A percentile compares a stretch with the other conserved stretches of the same genome.
phyloP scores from a whole-genome alignment of 2,797 vertebrate genomes.

The Sebastes melanostomus region DNA sequence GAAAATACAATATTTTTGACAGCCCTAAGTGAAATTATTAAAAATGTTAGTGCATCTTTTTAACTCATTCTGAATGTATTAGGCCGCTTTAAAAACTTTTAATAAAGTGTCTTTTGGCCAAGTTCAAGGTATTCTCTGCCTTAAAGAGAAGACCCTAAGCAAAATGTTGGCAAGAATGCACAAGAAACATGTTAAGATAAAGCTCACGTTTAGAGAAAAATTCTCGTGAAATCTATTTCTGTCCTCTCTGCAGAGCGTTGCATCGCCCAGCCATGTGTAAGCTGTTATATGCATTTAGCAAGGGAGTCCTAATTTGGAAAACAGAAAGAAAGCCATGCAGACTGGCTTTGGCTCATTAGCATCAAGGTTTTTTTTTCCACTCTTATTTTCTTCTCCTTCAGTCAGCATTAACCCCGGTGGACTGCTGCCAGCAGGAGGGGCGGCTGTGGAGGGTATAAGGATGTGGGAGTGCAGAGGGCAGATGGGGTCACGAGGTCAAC shows the following conservation, averaged over 20 bases:
- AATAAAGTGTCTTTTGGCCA: not conserved
- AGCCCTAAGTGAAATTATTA: not conserved
- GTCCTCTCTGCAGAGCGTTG: not conserved
- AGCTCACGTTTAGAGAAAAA: not conserved
- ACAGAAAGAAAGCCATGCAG: not conserved
- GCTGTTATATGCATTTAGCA: not conserved
- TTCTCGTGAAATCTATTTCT: not conserved
- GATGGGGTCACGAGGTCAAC: constrained; percentile 10
- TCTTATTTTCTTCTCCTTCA: not conserved
- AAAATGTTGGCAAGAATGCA: not conserved
- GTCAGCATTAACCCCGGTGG: not conserved
- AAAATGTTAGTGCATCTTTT: not conserved
- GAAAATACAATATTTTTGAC: no score
- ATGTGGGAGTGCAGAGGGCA: not conserved
- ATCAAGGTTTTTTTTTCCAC: not conserved
- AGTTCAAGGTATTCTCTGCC: not conserved
- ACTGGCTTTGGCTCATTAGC: not conserved
- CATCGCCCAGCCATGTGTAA: not conserved
- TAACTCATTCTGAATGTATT: not conserved
- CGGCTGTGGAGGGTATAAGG: not conserved
- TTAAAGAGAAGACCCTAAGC: not conserved
- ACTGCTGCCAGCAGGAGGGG: constrained; percentile 18
- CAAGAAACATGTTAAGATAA: not conserved
- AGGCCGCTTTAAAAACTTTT: not conserved
- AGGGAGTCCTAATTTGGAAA: constrained; percentile 1